These are phyloP conservation scores for Aspidoscelis tigris DNA, from an alignment of 2,113 vertebrate species.

Conservation along the genomic window DNA sequence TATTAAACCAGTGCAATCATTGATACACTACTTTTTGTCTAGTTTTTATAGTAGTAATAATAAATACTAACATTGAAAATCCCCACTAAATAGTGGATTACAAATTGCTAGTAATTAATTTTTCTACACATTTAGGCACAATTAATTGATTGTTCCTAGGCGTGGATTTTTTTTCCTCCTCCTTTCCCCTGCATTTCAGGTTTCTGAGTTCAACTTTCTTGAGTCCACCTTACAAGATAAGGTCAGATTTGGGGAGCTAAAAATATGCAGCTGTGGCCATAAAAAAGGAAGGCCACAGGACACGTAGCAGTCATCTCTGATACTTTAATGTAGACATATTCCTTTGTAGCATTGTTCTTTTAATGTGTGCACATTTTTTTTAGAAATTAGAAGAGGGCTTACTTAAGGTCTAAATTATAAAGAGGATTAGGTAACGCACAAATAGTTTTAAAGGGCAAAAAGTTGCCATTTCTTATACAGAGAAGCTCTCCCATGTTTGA, in stretches of 20 bases:
- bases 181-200: not conserved
- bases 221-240: not conserved
- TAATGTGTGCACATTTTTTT: constrained; percentile 59
- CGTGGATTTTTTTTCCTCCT: not conserved
- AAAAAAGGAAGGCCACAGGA: not conserved
- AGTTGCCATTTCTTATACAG: constrained; percentile 45
- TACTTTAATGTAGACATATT: constrained; percentile 42
- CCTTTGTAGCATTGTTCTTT: constrained; percentile 62
- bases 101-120: constrained; percentile 53
- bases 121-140: constrained; percentile 61
- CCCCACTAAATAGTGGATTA: constrained; percentile 44
- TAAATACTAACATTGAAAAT: constrained; percentile 29
- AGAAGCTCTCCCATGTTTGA: constrained; percentile 47
- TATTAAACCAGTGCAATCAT: not conserved
- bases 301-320: not conserved
- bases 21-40: not conserved
- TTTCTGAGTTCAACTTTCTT: not conserved
- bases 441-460: constrained; percentile 51
- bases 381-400: constrained; percentile 60
- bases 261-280: not conserved
- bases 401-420: constrained; percentile 61
- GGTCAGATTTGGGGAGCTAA: not conserved
- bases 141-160: constrained; percentile 52
- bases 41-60: constrained; percentile 1
- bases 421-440: constrained; percentile 59